Evolutionary conservation across 2,888 invertebrate genomes (phyloP), one percentile per base, ranked within the genome.

Genomic region (Pollenia griseotomentosa): DNA sequence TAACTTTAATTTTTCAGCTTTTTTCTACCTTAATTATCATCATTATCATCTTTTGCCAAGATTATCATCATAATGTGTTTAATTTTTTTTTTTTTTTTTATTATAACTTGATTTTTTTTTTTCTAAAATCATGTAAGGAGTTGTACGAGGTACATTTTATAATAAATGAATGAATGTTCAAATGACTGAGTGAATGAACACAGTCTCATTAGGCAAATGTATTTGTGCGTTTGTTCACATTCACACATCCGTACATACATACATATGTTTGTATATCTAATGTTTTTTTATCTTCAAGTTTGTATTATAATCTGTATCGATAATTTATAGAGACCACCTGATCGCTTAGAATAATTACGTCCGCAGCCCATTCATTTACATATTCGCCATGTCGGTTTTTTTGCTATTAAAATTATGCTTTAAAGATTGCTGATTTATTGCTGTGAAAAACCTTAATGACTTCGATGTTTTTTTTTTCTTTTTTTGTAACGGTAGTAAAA

Each of bases 101-200:
- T 80, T 71, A 63, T 33, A 71, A 51, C 33, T 33, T 33, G n/a
- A n/a, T 74, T 48, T 61, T 33, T 61, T 74, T 33, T 33, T 51
- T 48, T 23, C 23, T 10, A 33, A 16, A 46, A 55, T 44, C 44
- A 68, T n/a, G n/a, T 57, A 48, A 57, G 46, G 14, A 46, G 55
- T 23, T 11, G n/a, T 65, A 65, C n/a, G 5, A 40, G 11, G 14
- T 12, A n/a, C 53, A 51, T 59, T 57, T 33, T 57, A 71, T 74
- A 55, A 33, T 33, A 70, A 66, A 19, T 77, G 73, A 84, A 73
- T 79, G 73, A 66, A 78, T 68, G n/a, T 53, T 51, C 33, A 33
- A 33, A 33, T 48, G 68, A 51, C 14, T 68, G 23, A 16, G 4
- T 53, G 51, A 42, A 42, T 53, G 61, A 44, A 59, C 51, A 14